Conservation (phyloP, 2,888 invertebrate genomes). For the Chloroclystis v-ata region DNA sequence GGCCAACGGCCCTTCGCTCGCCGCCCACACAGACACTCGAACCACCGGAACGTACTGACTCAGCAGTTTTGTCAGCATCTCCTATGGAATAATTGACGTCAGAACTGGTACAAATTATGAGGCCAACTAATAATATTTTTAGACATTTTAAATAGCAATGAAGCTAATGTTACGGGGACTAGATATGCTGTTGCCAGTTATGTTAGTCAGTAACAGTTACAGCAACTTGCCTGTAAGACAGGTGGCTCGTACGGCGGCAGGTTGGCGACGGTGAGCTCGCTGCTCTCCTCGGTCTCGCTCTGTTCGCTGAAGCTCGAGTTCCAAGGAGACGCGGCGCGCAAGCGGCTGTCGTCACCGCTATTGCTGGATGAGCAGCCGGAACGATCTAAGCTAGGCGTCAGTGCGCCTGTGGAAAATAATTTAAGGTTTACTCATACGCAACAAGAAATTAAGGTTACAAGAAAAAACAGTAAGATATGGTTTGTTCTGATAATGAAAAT, state of each 20-base stretch:
- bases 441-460: too few species aligned
- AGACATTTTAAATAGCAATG: too few species aligned
- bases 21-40: conserved; percentile 61
- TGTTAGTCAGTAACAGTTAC: too few species aligned
- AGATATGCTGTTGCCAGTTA: not conserved
- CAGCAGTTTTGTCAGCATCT: conserved; percentile 64
- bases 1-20: conserved; percentile 79
- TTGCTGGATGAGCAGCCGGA: conserved; percentile 68
- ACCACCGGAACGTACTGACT: conserved; percentile 59
- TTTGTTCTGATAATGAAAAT: too few species aligned
- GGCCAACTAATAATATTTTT: too few species aligned
- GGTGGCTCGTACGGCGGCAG: conserved; percentile 59
- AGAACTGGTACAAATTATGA: too few species aligned
- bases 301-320: conserved; percentile 69
- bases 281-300: conserved; percentile 56
- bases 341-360: conserved; percentile 58
- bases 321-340: conserved; percentile 66
- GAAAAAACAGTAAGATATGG: too few species aligned
- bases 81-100: conserved; percentile 39
- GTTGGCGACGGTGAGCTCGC: conserved; percentile 65
- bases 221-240: conserved; percentile 47
- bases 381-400: conserved; percentile 57
- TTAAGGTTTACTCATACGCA: too few species aligned
- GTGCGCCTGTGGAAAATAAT: conserved; percentile 45
- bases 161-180: too few species aligned